These are phyloP conservation scores for Chelon auratus DNA, from an alignment of 2,797 vertebrate genomes.

Conservation along the genomic window DNA sequence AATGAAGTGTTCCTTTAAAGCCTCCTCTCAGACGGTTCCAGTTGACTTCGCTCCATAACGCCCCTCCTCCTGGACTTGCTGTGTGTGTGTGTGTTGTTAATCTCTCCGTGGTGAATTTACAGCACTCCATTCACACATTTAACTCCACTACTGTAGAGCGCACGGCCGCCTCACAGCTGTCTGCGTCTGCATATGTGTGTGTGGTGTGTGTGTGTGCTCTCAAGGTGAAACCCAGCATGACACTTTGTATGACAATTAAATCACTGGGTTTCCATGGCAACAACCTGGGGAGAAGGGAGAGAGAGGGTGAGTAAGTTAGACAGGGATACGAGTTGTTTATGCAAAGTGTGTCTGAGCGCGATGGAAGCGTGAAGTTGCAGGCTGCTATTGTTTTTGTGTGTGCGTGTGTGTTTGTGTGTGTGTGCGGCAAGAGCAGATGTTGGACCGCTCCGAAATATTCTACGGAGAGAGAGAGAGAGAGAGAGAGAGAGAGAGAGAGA, in stretches of 20 bases:
- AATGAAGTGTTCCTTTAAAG: slow-evolving; percentile 6
- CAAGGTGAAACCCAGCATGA: slow-evolving; percentile 56
- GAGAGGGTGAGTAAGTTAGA: neutral
- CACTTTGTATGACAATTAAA: slow-evolving; percentile 39
- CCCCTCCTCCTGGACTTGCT: slow-evolving; percentile 23
- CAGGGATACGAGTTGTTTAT: slow-evolving; percentile 31
- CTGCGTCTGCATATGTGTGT: slow-evolving; percentile 1
- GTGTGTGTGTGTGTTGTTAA: slow-evolving; percentile 43
- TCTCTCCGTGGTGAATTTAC: slow-evolving; percentile 61
- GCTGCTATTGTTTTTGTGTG: slow-evolving; percentile 31
- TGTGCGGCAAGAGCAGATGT: slow-evolving; percentile 51
- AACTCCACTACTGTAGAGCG: slow-evolving; percentile 40
- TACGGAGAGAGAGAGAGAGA: slow-evolving; percentile 20
- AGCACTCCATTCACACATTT: slow-evolving; percentile 62
- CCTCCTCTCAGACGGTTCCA: slow-evolving; percentile 22
- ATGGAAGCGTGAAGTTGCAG: slow-evolving; percentile 33
- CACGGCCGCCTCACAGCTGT: slow-evolving; percentile 54
- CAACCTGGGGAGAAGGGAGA: slow-evolving; percentile 6
- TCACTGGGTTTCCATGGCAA: slow-evolving; percentile 54
- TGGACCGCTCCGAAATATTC: slow-evolving; percentile 42
- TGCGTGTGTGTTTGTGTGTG: slow-evolving; percentile 26
- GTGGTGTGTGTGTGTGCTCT: slow-evolving; percentile 11
- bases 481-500: no score
- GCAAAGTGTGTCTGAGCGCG: slow-evolving; percentile 23
- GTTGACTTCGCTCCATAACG: slow-evolving; percentile 23